Conservation (phyloP, 2,113 vertebrate species). For the Colaptes auratus region DNA sequence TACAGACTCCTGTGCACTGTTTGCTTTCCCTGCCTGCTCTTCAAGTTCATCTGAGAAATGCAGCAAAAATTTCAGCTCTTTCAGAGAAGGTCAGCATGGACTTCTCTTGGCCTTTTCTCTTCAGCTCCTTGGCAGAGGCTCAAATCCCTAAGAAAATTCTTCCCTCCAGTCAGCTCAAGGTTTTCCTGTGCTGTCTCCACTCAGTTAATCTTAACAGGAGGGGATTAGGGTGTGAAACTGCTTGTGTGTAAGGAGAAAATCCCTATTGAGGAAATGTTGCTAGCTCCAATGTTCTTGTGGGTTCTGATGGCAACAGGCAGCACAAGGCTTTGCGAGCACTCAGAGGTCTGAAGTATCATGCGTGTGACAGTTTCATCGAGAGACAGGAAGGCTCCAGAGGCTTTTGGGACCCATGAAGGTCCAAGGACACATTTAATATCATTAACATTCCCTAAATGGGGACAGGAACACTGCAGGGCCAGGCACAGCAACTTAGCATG, state of each 20-base stretch:
- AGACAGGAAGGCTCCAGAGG: neutral
- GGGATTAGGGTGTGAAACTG: conserved; percentile 41
- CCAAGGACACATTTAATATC: neutral
- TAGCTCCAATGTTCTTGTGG: neutral
- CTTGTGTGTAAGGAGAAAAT: conserved; percentile 41
- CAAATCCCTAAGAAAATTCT: conserved; percentile 65
- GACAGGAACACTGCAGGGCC: neutral
- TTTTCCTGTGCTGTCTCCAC: conserved; percentile 34
- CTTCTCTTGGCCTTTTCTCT: conserved; percentile 42
- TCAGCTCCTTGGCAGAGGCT: conserved; percentile 46
- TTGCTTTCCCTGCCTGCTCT: neutral
- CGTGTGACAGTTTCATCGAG: neutral
- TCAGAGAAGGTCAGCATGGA: conserved; percentile 49
- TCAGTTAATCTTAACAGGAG: conserved; percentile 32
- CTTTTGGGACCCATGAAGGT: accelerated
- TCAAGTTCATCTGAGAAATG: conserved; percentile 19
- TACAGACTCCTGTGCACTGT: neutral
- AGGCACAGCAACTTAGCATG: accelerated
- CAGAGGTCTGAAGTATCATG: neutral
- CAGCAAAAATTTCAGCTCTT: conserved; percentile 4
- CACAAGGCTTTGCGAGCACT: neutral
- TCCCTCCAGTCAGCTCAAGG: conserved; percentile 36
- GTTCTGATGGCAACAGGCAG: neutral
- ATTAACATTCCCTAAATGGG: neutral
- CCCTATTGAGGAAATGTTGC: conserved; percentile 16